Percentiles rank a stretch among this genome's conserved stretches.
phyloP scores from a whole-genome alignment of 2,888 invertebrate species.

The Epistrophe grossulariae region DNA sequence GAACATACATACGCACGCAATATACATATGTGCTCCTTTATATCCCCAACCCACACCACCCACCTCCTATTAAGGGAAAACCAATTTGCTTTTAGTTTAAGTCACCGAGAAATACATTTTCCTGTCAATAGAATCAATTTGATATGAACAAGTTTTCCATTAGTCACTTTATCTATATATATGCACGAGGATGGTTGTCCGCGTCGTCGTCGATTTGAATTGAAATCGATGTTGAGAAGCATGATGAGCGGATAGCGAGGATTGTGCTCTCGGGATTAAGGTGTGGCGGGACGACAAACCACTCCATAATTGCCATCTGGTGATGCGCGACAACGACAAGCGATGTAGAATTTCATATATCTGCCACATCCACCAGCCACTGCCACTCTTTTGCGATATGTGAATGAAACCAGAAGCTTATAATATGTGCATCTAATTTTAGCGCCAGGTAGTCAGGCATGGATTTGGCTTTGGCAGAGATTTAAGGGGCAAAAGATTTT shows the following conservation, averaged over 20 bases:
- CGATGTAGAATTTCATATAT: slow-evolving; percentile 28
- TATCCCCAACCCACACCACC: neutral
- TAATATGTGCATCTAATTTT: slow-evolving; percentile 61
- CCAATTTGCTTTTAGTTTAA: slow-evolving; percentile 60
- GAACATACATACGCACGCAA: neutral
- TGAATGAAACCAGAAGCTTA: slow-evolving; percentile 70
- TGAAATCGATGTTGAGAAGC: neutral
- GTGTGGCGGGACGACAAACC: slow-evolving; percentile 51
- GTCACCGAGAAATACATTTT: slow-evolving; percentile 66
- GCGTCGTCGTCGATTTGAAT: slow-evolving; percentile 16
- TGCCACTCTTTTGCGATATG: slow-evolving; percentile 51
- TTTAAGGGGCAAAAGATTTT: neutral
- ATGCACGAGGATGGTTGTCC: neutral
- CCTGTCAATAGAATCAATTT: slow-evolving; percentile 76
- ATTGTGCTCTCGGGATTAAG: slow-evolving; percentile 11
- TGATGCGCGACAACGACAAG: slow-evolving; percentile 50
- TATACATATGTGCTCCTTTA: neutral
- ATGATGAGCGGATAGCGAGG: too few species aligned
- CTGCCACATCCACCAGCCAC: neutral
- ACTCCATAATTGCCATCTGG: slow-evolving; percentile 65
- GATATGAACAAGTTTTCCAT: slow-evolving; percentile 73
- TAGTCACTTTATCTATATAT: slow-evolving; percentile 46
- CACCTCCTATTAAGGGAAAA: slow-evolving; percentile 33
- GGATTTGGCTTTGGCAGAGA: neutral
- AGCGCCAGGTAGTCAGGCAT: slow-evolving; percentile 18